phyloP scores from a whole-genome alignment of 2,113 vertebrate genomes.

The Glaucomys volans region DNA sequence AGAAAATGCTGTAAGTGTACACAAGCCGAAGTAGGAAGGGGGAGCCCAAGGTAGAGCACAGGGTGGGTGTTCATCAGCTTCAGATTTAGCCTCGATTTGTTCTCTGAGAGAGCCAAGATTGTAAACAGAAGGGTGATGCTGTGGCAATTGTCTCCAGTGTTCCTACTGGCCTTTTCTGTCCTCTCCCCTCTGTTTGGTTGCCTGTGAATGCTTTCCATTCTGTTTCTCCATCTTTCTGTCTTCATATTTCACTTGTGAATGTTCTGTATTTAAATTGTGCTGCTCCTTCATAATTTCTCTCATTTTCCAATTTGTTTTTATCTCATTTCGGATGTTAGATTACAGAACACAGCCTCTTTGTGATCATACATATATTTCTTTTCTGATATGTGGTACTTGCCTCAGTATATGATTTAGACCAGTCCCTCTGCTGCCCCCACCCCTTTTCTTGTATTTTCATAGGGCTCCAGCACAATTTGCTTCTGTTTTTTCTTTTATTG shows the following conservation, averaged over 20 bases:
- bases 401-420: neutral
- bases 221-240: neutral
- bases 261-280: neutral
- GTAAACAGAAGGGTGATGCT: neutral
- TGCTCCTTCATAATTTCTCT: neutral
- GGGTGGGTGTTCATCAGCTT: neutral
- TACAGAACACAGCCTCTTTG: neutral
- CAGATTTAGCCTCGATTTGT: neutral
- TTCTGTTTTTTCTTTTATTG: too few species aligned
- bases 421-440: neutral
- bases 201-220: neutral
- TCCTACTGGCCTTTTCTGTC: neutral
- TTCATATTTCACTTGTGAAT: neutral
- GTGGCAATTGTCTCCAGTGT: neutral
- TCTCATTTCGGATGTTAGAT: conserved; percentile 8
- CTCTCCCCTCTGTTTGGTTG: neutral
- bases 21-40: neutral
- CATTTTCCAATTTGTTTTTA: neutral
- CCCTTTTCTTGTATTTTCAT: neutral
- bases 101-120: neutral
- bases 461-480: neutral
- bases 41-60: neutral
- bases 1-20: neutral
- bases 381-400: neutral
- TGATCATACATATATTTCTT: neutral